A percentile compares a stretch with the other conserved stretches of the same genome.
Conservation (phyloP, 2,797 vertebrate genomes). For the Anolis apletophallus region DNA sequence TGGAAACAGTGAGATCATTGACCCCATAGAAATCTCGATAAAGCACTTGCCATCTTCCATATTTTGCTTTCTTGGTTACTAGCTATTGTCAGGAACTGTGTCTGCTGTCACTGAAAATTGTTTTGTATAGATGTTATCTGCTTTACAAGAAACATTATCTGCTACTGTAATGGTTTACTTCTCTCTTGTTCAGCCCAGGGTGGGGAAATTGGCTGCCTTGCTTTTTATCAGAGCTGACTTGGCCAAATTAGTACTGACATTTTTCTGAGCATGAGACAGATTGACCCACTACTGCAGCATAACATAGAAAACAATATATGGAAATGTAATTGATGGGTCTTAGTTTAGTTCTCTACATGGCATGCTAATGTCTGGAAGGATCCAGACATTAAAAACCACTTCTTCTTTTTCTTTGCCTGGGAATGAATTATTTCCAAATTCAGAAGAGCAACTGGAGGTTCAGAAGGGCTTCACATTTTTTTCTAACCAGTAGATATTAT, state of each 20-base stretch:
- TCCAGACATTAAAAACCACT: constrained; percentile 1
- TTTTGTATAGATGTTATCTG: constrained; percentile 56
- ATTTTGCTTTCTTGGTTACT: constrained; percentile 18
- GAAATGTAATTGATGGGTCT: constrained; percentile 5
- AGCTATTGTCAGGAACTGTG: not conserved
- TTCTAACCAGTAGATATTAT: not conserved
- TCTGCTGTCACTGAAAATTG: constrained; percentile 27
- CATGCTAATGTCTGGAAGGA: not conserved
- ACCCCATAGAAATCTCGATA: not conserved
- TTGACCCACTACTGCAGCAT: constrained; percentile 41
- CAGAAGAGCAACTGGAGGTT: not conserved
- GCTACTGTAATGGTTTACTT: constrained; percentile 45
- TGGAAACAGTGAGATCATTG: not conserved
- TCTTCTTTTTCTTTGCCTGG: accelerated
- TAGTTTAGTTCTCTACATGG: not conserved
- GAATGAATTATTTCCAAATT: constrained; percentile 28
- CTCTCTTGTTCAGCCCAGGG: constrained; percentile 42
- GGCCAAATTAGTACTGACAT: constrained; percentile 48
- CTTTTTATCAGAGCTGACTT: constrained; percentile 44
- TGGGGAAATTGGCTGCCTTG: constrained; percentile 52
- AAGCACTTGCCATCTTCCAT: constrained; percentile 11
- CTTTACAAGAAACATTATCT: constrained; percentile 56
- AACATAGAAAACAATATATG: constrained; percentile 17
- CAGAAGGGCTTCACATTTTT: not conserved
- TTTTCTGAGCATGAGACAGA: constrained; percentile 47